Base-by-base conservation (phyloP, 2,888 invertebrate genomes). In the Orthosia cruda region DNA sequence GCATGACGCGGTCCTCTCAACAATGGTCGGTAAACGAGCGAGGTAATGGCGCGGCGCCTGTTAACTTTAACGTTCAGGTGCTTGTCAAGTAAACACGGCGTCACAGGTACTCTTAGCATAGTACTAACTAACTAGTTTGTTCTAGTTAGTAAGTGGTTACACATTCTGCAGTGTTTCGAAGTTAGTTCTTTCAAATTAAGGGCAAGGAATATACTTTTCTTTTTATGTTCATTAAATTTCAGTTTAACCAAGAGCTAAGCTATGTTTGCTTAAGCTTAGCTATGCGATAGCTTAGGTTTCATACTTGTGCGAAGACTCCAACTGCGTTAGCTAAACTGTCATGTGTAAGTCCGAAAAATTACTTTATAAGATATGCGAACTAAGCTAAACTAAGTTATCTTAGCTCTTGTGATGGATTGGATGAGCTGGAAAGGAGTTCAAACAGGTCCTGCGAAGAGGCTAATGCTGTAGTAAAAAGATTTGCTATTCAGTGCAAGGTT, bases 31-130 rank as follows among this genome's bases (percentile, higher is more conserved):
- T 89, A 90, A 92, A 91, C 91, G 92, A 91, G 91, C 89, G 92
- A 89, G 90, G 93, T 93, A 94, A 95, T 94, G 94, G 92, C 87
- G 89, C 92, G 93, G 80, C 89, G 89, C 89, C 91, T 84, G 90
- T 92, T 92, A 91, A 91, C 91, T 91, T 89, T 88, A 85, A 88
- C 91, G 88, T 84, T 88, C 93, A 89, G 91, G 88, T 85, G 89
- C 89, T 85, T 79, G 77, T 74, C 63, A 80, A 77, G 90, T 90
- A 90, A 92, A 91, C 91, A 90, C 86, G 81, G 85, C 84, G 78
- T 66, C 55, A 49, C 80, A 67, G 70, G 81, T 65, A 68, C 59
- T 66, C 54, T 58, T 75, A 23, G 81, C 65, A 47, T 45, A 61
- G 47, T 9, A 20, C 12, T 16, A 20, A 47, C 40, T 59, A 54